Percentiles rank a stretch among this genome's conserved stretches.
These are phyloP conservation scores for Acinonyx jubatus DNA, from an alignment of 2,113 vertebrate genomes.

Conservation along the genomic window DNA sequence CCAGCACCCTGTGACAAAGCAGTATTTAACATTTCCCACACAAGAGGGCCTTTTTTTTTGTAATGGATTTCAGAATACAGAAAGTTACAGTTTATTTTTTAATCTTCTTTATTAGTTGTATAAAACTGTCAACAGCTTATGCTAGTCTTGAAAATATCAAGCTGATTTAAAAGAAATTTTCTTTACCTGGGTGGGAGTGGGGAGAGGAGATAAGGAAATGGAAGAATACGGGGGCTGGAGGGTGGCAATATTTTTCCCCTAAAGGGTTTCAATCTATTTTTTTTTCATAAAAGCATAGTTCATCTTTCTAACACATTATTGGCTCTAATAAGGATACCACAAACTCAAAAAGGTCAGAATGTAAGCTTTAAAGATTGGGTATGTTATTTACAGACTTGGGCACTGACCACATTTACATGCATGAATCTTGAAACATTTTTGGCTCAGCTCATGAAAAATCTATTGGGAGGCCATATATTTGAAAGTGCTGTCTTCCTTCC, in stretches of 20 bases:
- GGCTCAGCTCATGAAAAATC: conserved; percentile 80
- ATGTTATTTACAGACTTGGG: conserved; percentile 77
- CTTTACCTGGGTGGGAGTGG: conserved; percentile 32
- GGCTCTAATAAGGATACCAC: conserved; percentile 56
- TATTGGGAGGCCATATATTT: conserved; percentile 82
- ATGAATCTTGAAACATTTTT: conserved; percentile 65
- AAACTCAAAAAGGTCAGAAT: not conserved
- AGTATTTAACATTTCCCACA: conserved; percentile 69
- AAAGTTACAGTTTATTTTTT: conserved; percentile 79
- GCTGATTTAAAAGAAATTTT: conserved; percentile 78
- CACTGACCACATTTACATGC: conserved; percentile 58
- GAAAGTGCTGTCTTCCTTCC: conserved; percentile 76
- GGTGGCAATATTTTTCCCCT: conserved; percentile 15
- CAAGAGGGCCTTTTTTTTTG: conserved; percentile 53
- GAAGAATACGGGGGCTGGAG: conserved; percentile 1
- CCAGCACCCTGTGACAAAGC: conserved; percentile 62
- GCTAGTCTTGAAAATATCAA: conserved; percentile 79
- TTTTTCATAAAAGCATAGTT: conserved; percentile 41
- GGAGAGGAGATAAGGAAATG: conserved; percentile 64
- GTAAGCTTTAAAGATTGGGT: not conserved
- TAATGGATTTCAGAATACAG: conserved; percentile 78
- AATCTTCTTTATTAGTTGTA: conserved; percentile 81
- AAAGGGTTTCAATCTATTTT: conserved; percentile 39
- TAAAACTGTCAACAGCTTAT: conserved; percentile 80
- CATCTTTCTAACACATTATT: conserved; percentile 55